phyloP scores from a whole-genome alignment of 2,888 invertebrate genomes.

The Clivina fossor region DNA sequence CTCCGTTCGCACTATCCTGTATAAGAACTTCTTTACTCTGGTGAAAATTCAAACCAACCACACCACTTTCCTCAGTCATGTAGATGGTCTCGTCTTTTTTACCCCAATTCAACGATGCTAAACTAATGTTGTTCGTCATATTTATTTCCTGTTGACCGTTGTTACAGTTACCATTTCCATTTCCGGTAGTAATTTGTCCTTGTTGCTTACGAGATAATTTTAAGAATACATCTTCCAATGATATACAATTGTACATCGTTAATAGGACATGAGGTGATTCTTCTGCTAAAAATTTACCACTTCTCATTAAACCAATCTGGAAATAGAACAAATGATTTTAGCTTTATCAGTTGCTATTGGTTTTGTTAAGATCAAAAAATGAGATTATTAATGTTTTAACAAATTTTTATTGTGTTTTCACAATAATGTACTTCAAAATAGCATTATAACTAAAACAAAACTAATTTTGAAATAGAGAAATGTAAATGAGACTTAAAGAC shows the following conservation, averaged over 20 bases:
- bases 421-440: too few species aligned
- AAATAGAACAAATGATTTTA: slow-evolving; percentile 43
- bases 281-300: slow-evolving; percentile 87
- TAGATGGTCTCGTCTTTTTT: slow-evolving; percentile 80
- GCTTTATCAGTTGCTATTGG: too few species aligned
- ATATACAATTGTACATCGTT: slow-evolving; percentile 78
- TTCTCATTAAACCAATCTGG: slow-evolving; percentile 93
- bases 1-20: slow-evolving; percentile 69
- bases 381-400: too few species aligned
- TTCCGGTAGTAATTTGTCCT: slow-evolving; percentile 25
- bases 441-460: too few species aligned
- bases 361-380: slow-evolving; percentile 83
- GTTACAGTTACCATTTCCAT: too few species aligned
- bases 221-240: slow-evolving; percentile 90
- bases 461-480: too few species aligned
- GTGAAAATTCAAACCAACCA: slow-evolving; percentile 85
- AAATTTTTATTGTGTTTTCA: too few species aligned
- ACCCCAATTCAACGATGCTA: slow-evolving; percentile 80
- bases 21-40: slow-evolving; percentile 88
- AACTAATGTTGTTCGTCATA: slow-evolving; percentile 74
- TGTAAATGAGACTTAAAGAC: too few species aligned
- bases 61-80: slow-evolving; percentile 83
- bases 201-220: slow-evolving; percentile 81
- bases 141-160: slow-evolving; percentile 58
- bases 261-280: slow-evolving; percentile 84